These are phyloP conservation scores for Trogon melanurus DNA, from an alignment of 2,113 vertebrate species.

Conservation along the genomic window DNA sequence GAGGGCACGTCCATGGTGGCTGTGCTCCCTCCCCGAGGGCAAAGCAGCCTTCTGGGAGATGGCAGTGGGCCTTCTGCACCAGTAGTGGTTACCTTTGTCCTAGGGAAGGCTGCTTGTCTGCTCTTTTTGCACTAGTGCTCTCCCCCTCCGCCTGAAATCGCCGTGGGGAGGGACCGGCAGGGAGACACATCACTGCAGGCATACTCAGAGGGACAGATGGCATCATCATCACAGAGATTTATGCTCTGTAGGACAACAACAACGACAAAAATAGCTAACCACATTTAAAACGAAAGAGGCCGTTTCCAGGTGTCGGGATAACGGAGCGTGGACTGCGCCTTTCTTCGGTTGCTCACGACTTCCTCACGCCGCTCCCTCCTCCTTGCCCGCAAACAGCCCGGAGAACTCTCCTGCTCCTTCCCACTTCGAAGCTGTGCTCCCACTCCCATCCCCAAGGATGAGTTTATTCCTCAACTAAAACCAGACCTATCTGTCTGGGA, in stretches of 20 bases:
- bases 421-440: background rate
- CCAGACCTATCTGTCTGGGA: background rate
- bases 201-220: background rate
- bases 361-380: background rate
- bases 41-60: background rate
- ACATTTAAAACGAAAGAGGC: background rate
- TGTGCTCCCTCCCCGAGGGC: background rate
- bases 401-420: background rate
- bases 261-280: background rate
- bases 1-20: rapidly evolving
- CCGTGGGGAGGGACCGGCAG: background rate
- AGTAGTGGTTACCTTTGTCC: background rate
- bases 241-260: background rate
- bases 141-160: background rate
- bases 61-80: rapidly evolving
- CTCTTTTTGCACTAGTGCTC: background rate
- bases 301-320: background rate
- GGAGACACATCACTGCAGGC: rapidly evolving
- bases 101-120: background rate
- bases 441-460: background rate
- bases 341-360: background rate
- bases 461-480: background rate
- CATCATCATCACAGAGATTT: background rate
- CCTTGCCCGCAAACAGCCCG: background rate
- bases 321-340: background rate